Base-by-base conservation (phyloP, 2,113 vertebrate genomes). In the Hoplias malabaricus region DNA sequence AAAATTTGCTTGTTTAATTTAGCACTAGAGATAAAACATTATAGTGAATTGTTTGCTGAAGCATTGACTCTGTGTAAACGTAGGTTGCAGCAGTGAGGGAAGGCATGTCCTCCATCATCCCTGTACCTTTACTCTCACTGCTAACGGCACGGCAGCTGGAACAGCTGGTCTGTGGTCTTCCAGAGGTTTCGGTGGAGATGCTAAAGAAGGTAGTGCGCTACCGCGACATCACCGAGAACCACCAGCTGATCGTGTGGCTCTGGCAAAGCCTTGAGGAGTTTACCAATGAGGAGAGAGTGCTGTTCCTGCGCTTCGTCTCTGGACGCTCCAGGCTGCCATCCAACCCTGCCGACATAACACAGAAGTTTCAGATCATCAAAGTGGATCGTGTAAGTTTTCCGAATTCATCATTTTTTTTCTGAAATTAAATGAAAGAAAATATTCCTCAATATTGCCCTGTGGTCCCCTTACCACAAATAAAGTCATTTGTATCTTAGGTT, bases 361-460 rank as follows among this genome's bases (percentile, higher is more conserved):
- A 94, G 81, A 93, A 93, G 84, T 93, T 94, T 57, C 93, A 94
- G 73, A 94, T 94, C 84, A 93, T 94, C 83, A 94, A 94, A 85
- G 93, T 94, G 21, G 93, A 94, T 43, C 86, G 93, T 90, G 93
- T 94, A 82, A 91, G 91, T 48, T n/a, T 2, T 10, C 76, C 1
- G 9, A 1, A 19, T 50, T 23, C n/a, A n/a, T 7, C 19, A 9
- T 38, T n/a, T n/a, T n/a, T n/a, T n/a, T n/a, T n/a, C n/a, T n/a
- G n/a, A n/a, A n/a, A n/a, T n/a, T n/a, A n/a, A n/a, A n/a, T n/a
- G n/a, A n/a, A n/a, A n/a, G n/a, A n/a, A n/a, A n/a, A n/a, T n/a
- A n/a, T n/a, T n/a, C n/a, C n/a, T n/a, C n/a, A n/a, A n/a, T n/a
- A n/a, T n/a, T n/a, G n/a, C n/a, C n/a, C n/a, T n/a, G n/a, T n/a